Evolutionary conservation across 2,797 vertebrate species (phyloP), one percentile per base, ranked within the genome.

Genomic region (Vespertilio murinus): DNA sequence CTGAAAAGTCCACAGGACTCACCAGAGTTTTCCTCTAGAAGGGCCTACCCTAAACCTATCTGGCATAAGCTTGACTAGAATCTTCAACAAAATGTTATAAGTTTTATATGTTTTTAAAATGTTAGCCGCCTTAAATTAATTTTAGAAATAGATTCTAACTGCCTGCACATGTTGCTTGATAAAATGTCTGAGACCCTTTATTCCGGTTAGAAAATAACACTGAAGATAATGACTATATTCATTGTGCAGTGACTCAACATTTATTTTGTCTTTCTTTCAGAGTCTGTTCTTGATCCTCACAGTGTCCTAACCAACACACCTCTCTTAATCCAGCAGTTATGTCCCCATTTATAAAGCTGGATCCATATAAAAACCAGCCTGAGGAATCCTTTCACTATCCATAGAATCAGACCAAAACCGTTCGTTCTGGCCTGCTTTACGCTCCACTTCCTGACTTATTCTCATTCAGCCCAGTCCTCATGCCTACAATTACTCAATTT

Each of bases 151-250:
- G 16, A 71, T 86, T 54, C 38, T 64, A 88, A 91, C 79, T 70
- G 52, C 12, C 52, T 81, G 25, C 77, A 40, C 61, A 49, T 28
- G n/a, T 20, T 89, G 42, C 74, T 93, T 79, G 40, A 47, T 64
- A 94, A 97, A 93, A 92, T 49, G 5, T 30, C 20, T 69, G 82
- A 85, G 30, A 82, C 38, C 56, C 25, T 87, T 84, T 92, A 88
- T 17, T 64, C n/a, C 20, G 18, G 6, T 88, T 85, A 95, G 8
- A 40, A 95, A 91, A 82, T 64, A 93, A 90, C 28, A 84, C 87
- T 47, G 56, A 91, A 80, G 69, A 77, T 4, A 69, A 33, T 78
- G 25, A 94, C 86, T 83, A 61, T 14, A 89, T 86, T 47, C 79
- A n/a, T 61, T 88, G 30, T 75, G 85, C 4, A 88, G 28, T 52